Conservation (phyloP, 1,140 invertebrate genomes). For the Drosophila ironensis region DNA sequence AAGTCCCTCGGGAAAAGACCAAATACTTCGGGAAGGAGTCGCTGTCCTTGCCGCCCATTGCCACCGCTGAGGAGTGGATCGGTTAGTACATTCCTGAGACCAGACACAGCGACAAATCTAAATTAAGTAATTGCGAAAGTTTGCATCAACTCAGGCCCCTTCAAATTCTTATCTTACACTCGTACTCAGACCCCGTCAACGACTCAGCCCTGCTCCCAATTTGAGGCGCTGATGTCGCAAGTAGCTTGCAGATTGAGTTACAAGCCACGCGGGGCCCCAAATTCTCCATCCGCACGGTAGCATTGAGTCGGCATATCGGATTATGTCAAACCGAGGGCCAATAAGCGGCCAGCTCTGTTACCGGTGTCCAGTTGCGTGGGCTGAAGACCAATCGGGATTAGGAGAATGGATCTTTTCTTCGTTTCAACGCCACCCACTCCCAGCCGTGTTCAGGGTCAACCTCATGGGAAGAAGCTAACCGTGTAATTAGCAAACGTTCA, state of each 20-base stretch:
- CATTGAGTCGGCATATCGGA: conserved; percentile 39
- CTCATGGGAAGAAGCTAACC: conserved; percentile 20
- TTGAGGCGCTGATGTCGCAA: conserved; percentile 18
- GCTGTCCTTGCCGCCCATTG: conserved; percentile 48
- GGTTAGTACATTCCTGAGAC: conserved; percentile 58
- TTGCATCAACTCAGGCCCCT: conserved; percentile 7
- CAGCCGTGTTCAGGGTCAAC: conserved; percentile 14
- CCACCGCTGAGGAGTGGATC: conserved; percentile 68
- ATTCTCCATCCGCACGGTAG: conserved; percentile 14
- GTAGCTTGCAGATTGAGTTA: conserved; percentile 19
- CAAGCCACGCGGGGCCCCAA: conserved; percentile 4
- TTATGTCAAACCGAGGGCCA: conserved; percentile 34
- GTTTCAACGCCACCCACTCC: not conserved
- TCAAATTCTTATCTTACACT: not conserved
- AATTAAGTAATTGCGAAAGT: not conserved
- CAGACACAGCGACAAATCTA: no score
- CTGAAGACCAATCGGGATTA: conserved; percentile 1
- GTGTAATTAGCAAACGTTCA: conserved; percentile 25
- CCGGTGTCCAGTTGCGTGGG: conserved; percentile 15
- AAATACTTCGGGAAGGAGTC: conserved; percentile 10
- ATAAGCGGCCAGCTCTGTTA: conserved; percentile 5
- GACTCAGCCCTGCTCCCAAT: conserved; percentile 37
- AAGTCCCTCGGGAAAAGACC: conserved; percentile 7
- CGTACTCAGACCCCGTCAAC: not conserved
- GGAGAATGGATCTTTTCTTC: conserved; percentile 20